Evolutionary conservation across 2,797 vertebrate genomes (phyloP).

Genomic region (Acanthurus tractus): DNA sequence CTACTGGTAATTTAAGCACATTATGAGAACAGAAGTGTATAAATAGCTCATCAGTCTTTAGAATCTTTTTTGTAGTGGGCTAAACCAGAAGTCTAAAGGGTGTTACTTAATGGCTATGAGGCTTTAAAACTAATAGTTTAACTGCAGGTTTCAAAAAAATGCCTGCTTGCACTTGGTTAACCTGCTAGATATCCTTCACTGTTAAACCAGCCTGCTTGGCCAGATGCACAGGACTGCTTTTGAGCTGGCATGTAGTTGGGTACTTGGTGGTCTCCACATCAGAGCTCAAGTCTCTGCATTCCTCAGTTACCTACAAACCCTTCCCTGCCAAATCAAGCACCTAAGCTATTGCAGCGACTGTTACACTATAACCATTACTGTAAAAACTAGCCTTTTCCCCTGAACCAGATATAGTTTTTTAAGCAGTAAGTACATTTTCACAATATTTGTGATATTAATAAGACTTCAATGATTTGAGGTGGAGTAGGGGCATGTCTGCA

Average conservation of each 20-base stretch:
- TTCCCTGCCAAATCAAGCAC: neutral
- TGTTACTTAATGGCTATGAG: neutral
- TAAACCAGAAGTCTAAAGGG: neutral
- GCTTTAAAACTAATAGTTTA: neutral
- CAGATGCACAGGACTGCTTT: no score
- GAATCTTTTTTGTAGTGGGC: neutral
- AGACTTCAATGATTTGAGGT: constrained; percentile 10
- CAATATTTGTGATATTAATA: constrained; percentile 41
- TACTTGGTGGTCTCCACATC: neutral
- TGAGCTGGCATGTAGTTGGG: neutral
- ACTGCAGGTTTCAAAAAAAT: neutral
- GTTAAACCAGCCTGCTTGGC: neutral
- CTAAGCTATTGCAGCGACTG: neutral
- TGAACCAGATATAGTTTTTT: constrained; percentile 40
- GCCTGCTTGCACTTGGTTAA: neutral
- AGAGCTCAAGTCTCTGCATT: neutral
- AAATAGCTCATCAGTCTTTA: neutral
- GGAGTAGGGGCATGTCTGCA: constrained; percentile 26
- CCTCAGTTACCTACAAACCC: no score
- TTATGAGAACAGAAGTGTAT: neutral
- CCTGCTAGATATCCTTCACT: neutral
- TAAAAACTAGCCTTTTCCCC: constrained; percentile 25
- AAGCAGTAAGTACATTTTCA: constrained; percentile 47
- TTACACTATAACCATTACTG: neutral
- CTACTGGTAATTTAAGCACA: neutral